These are phyloP conservation scores for Mactra quadrangularis DNA, from an alignment of 1,140 invertebrate genomes.

Conservation along the genomic window DNA sequence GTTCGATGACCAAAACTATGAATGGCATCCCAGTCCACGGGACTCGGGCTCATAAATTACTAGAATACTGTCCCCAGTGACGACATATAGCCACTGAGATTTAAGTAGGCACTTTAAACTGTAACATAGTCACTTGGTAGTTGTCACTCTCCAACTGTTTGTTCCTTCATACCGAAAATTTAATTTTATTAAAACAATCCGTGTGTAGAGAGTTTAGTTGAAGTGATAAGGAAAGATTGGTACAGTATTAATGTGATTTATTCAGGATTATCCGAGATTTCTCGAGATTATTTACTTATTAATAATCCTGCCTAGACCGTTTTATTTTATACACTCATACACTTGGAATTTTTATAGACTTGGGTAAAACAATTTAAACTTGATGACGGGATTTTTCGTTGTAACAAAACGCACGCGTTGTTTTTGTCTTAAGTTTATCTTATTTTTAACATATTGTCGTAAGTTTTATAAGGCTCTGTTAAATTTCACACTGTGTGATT, in stretches of 20 bases:
- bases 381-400: slow-evolving; percentile 1
- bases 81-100: too few relatives aligned
- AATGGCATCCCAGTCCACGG: too few relatives aligned
- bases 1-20: too few relatives aligned
- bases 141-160: slow-evolving; percentile 34
- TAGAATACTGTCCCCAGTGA: too few relatives aligned
- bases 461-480: neutral
- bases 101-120: neutral
- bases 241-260: slow-evolving; percentile 59
- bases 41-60: too few relatives aligned
- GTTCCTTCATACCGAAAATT: slow-evolving; percentile 40
- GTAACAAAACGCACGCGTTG: neutral
- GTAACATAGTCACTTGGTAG: neutral
- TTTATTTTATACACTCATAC: slow-evolving; percentile 62
- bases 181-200: slow-evolving; percentile 64
- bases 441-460: too few relatives aligned
- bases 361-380: slow-evolving; percentile 10
- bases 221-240: slow-evolving; percentile 54
- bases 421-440: neutral
- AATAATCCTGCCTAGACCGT: slow-evolving; percentile 57
- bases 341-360: slow-evolving; percentile 63
- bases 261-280: slow-evolving; percentile 57
- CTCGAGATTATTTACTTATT: slow-evolving; percentile 62
- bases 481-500: neutral
- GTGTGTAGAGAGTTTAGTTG: slow-evolving; percentile 32